Percentiles rank a stretch among this genome's conserved stretches.
Conservation (phyloP, 2,797 vertebrate genomes). For the Aplochiton taeniatus region DNA sequence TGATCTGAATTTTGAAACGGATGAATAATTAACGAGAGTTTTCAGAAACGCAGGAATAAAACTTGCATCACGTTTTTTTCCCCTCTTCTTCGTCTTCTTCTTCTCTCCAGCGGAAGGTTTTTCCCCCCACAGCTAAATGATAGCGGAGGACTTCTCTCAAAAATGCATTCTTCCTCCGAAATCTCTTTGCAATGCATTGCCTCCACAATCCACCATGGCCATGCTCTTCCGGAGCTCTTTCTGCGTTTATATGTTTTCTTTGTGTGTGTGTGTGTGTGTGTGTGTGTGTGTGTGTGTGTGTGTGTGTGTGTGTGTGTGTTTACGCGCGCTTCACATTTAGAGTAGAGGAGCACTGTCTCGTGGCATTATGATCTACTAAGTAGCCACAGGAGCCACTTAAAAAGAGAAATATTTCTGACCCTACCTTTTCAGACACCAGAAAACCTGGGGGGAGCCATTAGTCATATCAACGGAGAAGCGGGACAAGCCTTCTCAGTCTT, state of each 20-base stretch:
- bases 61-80: slow-evolving; percentile 30
- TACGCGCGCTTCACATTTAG: background rate
- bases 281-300: too few species aligned
- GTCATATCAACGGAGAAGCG: background rate
- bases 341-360: slow-evolving; percentile 8
- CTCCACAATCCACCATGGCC: slow-evolving; percentile 32
- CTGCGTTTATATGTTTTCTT: slow-evolving; percentile 11
- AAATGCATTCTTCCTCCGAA: slow-evolving; percentile 39
- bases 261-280: slow-evolving; percentile 3
- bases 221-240: slow-evolving; percentile 9
- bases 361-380: slow-evolving; percentile 5
- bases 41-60: slow-evolving; percentile 56
- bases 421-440: background rate
- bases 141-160: slow-evolving; percentile 21
- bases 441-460: background rate
- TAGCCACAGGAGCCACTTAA: slow-evolving; percentile 11
- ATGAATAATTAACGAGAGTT: slow-evolving; percentile 70
- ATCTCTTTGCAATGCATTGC: slow-evolving; percentile 34
- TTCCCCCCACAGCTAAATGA: slow-evolving; percentile 16
- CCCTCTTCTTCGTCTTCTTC: slow-evolving; percentile 32
- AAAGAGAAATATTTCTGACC: background rate
- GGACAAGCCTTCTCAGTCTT: background rate
- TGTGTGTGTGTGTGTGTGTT: too few species aligned
- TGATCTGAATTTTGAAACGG: slow-evolving; percentile 62
- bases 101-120: too few species aligned